Base-by-base conservation (phyloP, 2,888 invertebrate genomes). In the Archaeoteleia sp. region DNA sequence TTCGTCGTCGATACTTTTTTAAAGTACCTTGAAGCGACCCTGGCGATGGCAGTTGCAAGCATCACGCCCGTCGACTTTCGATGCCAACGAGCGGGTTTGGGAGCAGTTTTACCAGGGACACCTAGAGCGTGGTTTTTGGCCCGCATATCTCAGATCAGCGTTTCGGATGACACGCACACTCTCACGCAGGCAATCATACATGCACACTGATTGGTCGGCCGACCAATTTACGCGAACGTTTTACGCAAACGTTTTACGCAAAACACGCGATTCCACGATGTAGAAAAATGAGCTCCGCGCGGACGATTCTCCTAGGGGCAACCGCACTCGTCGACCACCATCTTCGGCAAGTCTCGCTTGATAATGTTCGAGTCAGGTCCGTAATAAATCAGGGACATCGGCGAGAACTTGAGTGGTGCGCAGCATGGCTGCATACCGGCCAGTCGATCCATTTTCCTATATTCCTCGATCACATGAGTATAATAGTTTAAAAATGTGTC, bases 311-410 rank as follows among this genome's bases (percentile, higher is more conserved):
- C 54, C 71, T 89, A 96, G 78, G 95, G 95, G 87, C 96, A 96
- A 77, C 95, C 96, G 87, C 96, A 96, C 88, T 96, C 96, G 86
- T 96, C 95, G 71, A 96, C 95, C 78, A 95, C 94, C 96, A 96
- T 96, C 89, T 96, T 95, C 74, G 96, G 96, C 84, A 96, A 88
- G 88, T 96, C 95, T 80, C 95, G 90, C 86, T 96, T 96, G 86
- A 96, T 94, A 86, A 96, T 95, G 87, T 93, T 94, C 74, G 92
- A 91, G 87, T 95, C 94, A 67, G 91, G 92, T 75, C 95, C 95
- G 87, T 95, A 95, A 87, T 96, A 96, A 84, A 96, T 95, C 76
- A 96, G 89, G 75, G 95, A 95, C 90, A 96, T 94, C 84, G 95
- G 92, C 60, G 95, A 95, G 87, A 96, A 95, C 86, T 95, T 95